These are phyloP conservation scores for Nansenia antarctica DNA, from an alignment of 2,113 vertebrate genomes.

Conservation along the genomic window DNA sequence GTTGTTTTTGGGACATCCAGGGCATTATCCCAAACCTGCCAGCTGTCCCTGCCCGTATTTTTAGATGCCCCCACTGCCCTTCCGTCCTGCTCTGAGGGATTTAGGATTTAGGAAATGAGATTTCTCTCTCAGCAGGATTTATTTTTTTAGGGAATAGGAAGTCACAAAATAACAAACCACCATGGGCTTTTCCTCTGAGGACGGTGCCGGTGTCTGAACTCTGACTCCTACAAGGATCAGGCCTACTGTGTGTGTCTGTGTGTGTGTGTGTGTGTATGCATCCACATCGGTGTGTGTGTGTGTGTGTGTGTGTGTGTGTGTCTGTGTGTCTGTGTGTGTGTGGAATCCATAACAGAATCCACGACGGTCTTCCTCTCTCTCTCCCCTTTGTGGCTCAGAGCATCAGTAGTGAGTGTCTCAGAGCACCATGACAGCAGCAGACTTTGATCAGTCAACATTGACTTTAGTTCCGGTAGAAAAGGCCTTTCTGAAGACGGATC, in stretches of 20 bases:
- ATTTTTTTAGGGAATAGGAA: neutral
- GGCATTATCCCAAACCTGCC: conserved; percentile 7
- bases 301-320: neutral
- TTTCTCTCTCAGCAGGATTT: neutral
- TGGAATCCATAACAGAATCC: too few species aligned
- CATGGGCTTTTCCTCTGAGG: neutral
- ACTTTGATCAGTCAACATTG: neutral
- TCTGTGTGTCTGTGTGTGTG: neutral
- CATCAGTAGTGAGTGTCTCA: too few species aligned
- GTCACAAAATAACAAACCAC: neutral
- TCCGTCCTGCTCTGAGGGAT: conserved; percentile 20
- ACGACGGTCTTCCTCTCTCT: too few species aligned
- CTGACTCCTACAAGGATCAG: neutral
- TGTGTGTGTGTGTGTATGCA: neutral
- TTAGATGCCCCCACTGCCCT: neutral
- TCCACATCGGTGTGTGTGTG: too few species aligned
- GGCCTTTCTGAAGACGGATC: too few species aligned
- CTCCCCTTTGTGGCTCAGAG: too few species aligned
- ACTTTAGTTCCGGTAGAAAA: neutral
- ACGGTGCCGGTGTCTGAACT: neutral
- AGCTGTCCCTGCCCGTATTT: conserved; percentile 21
- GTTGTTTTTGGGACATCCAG: neutral
- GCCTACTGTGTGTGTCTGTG: neutral
- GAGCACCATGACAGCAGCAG: too few species aligned
- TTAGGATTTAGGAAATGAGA: conserved; percentile 19